Evolutionary conservation across 1,140 invertebrate species (phyloP).

Genomic region (Melipona quadrifasciata): DNA sequence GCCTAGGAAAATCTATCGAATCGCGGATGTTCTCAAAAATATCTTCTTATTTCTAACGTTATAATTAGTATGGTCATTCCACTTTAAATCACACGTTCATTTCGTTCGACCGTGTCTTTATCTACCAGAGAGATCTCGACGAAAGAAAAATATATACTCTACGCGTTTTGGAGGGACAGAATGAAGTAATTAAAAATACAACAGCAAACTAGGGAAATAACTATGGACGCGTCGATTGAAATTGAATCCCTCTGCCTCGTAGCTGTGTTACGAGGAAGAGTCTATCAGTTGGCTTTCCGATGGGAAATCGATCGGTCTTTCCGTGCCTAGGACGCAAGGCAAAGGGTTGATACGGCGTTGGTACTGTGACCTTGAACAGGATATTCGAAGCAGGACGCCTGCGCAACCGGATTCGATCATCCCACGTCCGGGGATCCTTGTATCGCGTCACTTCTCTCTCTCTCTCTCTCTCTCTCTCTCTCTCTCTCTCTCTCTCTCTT

Average conservation of each 20-base stretch:
- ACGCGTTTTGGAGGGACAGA: background rate
- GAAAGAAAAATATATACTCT: no score
- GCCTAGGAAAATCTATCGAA: constrained; percentile 1
- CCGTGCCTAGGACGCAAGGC: constrained; percentile 26
- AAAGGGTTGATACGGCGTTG: constrained; percentile 55
- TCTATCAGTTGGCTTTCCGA: constrained; percentile 19
- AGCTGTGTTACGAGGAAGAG: background rate
- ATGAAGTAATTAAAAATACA: background rate
- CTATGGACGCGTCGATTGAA: background rate
- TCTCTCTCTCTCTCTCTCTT: no score
- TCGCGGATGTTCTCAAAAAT: background rate
- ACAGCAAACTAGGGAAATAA: background rate
- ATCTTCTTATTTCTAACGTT: background rate
- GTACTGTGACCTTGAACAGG: constrained; percentile 76
- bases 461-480: background rate
- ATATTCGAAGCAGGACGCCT: constrained; percentile 63
- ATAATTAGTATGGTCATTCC: background rate
- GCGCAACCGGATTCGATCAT: constrained; percentile 74
- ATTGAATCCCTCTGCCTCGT: background rate
- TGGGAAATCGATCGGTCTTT: constrained; percentile 54
- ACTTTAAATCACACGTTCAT: background rate
- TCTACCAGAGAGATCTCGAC: background rate
- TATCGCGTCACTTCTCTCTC: background rate
- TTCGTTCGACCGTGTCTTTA: no score
- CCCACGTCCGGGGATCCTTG: constrained; percentile 66